Conservation (phyloP, 2,797 vertebrate genomes). For the Enteromius trimaculatus region DNA sequence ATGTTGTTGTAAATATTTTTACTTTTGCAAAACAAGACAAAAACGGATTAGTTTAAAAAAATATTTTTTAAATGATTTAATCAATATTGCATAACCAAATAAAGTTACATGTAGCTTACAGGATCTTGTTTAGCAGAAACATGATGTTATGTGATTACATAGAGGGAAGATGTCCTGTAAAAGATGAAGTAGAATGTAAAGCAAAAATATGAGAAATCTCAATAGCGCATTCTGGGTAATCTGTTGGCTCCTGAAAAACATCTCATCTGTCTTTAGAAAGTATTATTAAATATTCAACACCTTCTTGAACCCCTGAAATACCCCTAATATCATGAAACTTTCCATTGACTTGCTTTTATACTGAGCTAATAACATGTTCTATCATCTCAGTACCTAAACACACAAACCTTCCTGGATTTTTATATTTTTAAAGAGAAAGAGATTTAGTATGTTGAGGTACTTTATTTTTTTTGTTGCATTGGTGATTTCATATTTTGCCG, state of each 20-base stretch:
- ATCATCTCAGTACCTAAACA: not conserved
- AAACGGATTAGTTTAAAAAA: too few species aligned
- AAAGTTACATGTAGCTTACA: not conserved
- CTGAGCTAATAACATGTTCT: not conserved
- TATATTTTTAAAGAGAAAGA: not conserved
- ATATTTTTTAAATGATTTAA: too few species aligned
- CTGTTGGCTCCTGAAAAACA: not conserved
- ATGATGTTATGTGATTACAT: not conserved
- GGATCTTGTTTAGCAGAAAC: not conserved
- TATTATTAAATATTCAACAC: constrained; percentile 7
- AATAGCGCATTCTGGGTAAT: not conserved
- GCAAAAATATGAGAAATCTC: constrained; percentile 15
- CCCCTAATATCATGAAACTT: not conserved
- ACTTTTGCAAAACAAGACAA: too few species aligned
- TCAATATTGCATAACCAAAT: not conserved
- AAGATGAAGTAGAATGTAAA: constrained; percentile 20
- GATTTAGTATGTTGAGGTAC: not conserved
- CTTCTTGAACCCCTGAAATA: constrained; percentile 15
- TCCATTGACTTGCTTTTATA: not conserved
- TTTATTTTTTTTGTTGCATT: not conserved
- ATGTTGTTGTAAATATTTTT: too few species aligned
- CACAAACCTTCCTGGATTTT: not conserved
- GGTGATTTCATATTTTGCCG: not conserved
- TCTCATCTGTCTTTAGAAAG: not conserved
- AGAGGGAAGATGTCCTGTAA: not conserved